Base-by-base conservation (phyloP, 1,140 invertebrate species). In the Aricia agestis region DNA sequence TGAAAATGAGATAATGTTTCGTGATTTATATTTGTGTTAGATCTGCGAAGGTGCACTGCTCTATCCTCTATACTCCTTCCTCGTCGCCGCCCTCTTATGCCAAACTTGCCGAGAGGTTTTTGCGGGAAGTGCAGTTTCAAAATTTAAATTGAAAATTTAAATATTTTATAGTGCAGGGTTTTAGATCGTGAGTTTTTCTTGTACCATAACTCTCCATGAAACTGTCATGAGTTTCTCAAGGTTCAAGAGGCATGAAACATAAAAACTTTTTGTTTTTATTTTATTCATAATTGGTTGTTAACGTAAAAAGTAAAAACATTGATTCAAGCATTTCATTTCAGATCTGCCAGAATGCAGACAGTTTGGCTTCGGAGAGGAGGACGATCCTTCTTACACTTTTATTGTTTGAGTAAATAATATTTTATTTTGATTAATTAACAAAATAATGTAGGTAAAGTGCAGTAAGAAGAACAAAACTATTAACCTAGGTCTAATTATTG, bases 1-100 rank as follows among this genome's bases (percentile, higher is more conserved):
- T 89, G 83, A 89, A 88, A 89, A 89, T 91, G 84, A 89, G 86
- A 77, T 84, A 85, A 87, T 86, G 81, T 83, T 84, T 81, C 80
- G 78, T 82, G 78, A 82, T 84, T 87, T 85, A 83, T 86, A 82
- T 83, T 76, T 71, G 77, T 74, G 70, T 73, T 71, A 80, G n/a
- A 41, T 42, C 15, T 41, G 18, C 61, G 42, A n/a, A 70, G 25
- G 1, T 25, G 25, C 25, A 3, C 25, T 25, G 25, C 25, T 25
- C 25, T 25, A 25, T 25, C 25, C 32, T 18, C 36, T 36, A 71
- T 25, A 31, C 19, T 13, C 32, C 32, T 66, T 66, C 10, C 9
- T 9, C 10, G 1, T 9, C 3, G 13, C 2, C 13, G 45, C 1
- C 5, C 45, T 52, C 11, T 52, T 15, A 52, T 52, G 45, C 45